Evolutionary conservation across 37 sponge, comb jelly and placozoan genomes (phyloP), one percentile per base, ranked within the genome.

Genomic region (Ephydatia muelleri): DNA sequence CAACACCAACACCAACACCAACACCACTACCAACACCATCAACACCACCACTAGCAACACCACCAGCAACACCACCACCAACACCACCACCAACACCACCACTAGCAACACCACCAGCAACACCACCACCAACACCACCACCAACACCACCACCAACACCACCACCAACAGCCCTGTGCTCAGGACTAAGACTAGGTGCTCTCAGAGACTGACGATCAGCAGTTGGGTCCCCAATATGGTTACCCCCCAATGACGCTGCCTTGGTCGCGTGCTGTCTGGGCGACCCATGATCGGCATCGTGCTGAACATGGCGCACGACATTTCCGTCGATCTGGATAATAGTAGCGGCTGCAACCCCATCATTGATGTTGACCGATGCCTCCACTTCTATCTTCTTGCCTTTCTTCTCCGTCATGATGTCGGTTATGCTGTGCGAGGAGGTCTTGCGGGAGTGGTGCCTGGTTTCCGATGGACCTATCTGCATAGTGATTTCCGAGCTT

Each of bases 321-420:
- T 43, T 43, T 6, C 43, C 57, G 0, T 57, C 57, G 0, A 57
- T 14, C 57, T 57, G 12, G 57, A 57, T 4, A 11, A 57, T 14
- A 21, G 12, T n/a, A 3, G 11, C 80, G 4, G 40, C 48, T 5
- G 36, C 11, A 9, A 29, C 34, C 12, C 47, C 64, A 39, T 38
- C 32, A 16, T 14, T 38, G 28, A 57, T 79, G 32, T 78, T 78
- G 26, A 79, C 80, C 26, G 65, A 29, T 26, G 80, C 29, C 38
- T 79, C 80, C 48, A 79, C 32, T 37, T 79, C 80, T n/a, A 79
- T 16, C 32, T 79, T 79, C 32, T 12, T 57, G 64, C 28, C 23
- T 12, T 30, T 39, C 29, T 79, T 40, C 65, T 4, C 64, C 57
- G 4, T 1, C 38, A 29, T 11, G 12, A 37, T 28, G 6, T 38